Conservation (phyloP, 1,140 invertebrate species). For the Microplitis mediator region DNA sequence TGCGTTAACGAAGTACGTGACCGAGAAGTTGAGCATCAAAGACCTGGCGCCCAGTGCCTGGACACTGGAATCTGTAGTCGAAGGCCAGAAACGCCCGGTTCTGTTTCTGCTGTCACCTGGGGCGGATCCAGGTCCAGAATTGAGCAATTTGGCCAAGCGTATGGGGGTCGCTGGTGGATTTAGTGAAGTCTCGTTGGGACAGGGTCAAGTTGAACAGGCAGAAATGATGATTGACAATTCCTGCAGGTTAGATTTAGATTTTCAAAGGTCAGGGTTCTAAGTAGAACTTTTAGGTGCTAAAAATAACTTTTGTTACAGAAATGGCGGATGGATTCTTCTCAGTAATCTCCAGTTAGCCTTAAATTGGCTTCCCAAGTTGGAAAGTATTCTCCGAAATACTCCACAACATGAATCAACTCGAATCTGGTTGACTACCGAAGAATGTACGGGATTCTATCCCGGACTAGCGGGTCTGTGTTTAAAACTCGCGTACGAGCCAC, state of each 20-base stretch:
- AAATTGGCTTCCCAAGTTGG: slow-evolving; percentile 76
- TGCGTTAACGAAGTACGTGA: slow-evolving; percentile 74
- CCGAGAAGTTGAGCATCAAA: slow-evolving; percentile 66
- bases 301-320: slow-evolving; percentile 48
- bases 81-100: slow-evolving; percentile 65
- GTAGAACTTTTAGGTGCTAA: not conserved
- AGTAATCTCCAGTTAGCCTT: slow-evolving; percentile 90
- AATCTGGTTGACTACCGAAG: slow-evolving; percentile 76
- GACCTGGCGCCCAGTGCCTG: slow-evolving; percentile 49
- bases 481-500: slow-evolving; percentile 87
- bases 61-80: slow-evolving; percentile 55
- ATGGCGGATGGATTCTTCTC: slow-evolving; percentile 78
- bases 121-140: slow-evolving; percentile 79
- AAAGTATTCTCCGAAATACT: slow-evolving; percentile 71
- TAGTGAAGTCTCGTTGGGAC: slow-evolving; percentile 73
- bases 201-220: slow-evolving; percentile 68
- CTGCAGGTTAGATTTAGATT: slow-evolving; percentile 52
- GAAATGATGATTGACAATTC: slow-evolving; percentile 66
- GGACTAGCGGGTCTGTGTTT: slow-evolving; percentile 72
- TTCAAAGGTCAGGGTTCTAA: not conserved
- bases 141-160: slow-evolving; percentile 66
- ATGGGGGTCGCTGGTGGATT: slow-evolving; percentile 47
- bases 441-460: slow-evolving; percentile 73
- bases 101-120: slow-evolving; percentile 75
- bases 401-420: slow-evolving; percentile 70